These are phyloP conservation scores for Saturnia pavonia DNA, from an alignment of 2,888 invertebrate genomes.

Conservation along the genomic window DNA sequence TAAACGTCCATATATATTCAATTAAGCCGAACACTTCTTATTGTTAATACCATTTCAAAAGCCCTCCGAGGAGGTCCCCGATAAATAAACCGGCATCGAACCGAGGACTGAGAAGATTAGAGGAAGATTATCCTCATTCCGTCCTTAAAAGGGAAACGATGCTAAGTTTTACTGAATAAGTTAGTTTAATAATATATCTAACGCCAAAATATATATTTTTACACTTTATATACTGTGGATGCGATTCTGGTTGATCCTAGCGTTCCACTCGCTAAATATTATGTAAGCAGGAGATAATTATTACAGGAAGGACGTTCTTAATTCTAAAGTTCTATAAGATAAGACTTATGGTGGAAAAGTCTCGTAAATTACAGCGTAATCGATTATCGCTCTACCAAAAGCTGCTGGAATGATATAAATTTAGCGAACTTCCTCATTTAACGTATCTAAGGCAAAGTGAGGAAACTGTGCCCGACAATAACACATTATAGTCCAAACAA, in stretches of 20 bases:
- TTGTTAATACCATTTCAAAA: conserved; percentile 25
- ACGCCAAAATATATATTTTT: not conserved
- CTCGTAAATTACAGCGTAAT: conserved; percentile 10
- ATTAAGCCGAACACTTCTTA: conserved; percentile 44
- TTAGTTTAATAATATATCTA: not conserved
- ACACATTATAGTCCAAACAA: too few relatives aligned
- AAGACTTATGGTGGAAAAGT: conserved; percentile 1
- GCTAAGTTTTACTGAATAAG: not conserved
- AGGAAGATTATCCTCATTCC: conserved; percentile 17
- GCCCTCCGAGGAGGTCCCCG: conserved; percentile 27
- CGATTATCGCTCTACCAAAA: not conserved
- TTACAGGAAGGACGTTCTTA: not conserved
- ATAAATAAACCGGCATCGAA: conserved; percentile 23
- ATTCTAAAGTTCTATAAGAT: not conserved
- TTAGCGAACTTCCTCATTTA: not conserved
- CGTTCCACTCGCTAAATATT: not conserved
- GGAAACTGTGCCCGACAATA: too few relatives aligned
- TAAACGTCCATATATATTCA: conserved; percentile 49
- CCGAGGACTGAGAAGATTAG: conserved; percentile 18
- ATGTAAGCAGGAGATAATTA: conserved; percentile 4
- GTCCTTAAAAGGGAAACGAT: conserved; percentile 4
- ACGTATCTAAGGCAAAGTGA: too few relatives aligned
- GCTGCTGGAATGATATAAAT: not conserved
- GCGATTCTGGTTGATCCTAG: not conserved
- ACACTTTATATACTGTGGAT: too few relatives aligned